Base-by-base conservation (phyloP, 2,797 vertebrate species). In the Saxicola maurus region DNA sequence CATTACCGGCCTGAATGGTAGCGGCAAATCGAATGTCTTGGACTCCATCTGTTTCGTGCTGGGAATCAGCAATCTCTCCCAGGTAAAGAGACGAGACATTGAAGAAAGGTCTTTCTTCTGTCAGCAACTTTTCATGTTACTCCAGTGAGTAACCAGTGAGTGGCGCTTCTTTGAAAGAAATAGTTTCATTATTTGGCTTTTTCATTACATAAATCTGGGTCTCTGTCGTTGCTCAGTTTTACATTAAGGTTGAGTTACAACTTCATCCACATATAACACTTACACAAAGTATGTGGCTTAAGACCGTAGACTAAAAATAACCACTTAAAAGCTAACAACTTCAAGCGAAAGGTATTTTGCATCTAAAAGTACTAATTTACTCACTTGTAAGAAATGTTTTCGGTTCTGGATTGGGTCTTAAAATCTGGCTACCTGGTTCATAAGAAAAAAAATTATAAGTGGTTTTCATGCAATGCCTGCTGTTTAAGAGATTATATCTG, bases 21-120 rank as follows among this genome's bases (percentile, higher is more conserved):
- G 99, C 73, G 99, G 99, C 18, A 99, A 99, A 88, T 99, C 99
- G 53, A 99, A 99, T 71, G 98, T 99, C 68, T 71, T 99, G 91
- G 99, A 99, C 89, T 98, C 99, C 1, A 98, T 99, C 95, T 99
- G 99, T 94, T 99, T 99, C 78, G 96, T 99, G 28, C 82, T 99
- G 90, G 99, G 99, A 20, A 99, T 99, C 73, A 94, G 82, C 52
- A 99, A 98, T 64, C 93, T 99, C 43, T 95, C 97, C 31, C 98
- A 99, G 96, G 99, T 99, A 96, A 97, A 96, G 53, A 64, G 42
- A 84, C 0, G 6, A 7, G 17, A 17, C 8, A 1, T 62, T 68
- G 46, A 57, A 52, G 37, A 40, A 43, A 60, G 3, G 1, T 45
- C 5, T 64, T 40, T 31, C 12, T 82, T 85, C 14, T 40, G 6